These are phyloP conservation scores for Rynchops niger DNA, from an alignment of 2,113 vertebrate species.

Conservation along the genomic window DNA sequence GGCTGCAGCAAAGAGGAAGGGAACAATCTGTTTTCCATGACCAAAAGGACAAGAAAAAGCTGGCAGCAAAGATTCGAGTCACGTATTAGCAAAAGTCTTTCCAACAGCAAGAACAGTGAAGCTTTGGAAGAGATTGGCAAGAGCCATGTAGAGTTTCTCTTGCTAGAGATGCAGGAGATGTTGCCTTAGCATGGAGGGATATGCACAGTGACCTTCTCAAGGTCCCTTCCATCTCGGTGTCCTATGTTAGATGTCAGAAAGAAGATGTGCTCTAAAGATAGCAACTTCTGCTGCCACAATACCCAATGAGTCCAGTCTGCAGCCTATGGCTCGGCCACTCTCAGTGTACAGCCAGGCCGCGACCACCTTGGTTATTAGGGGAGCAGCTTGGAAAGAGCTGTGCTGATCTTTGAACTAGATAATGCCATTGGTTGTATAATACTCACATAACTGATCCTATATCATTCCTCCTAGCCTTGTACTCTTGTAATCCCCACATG, in stretches of 20 bases:
- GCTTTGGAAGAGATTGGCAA: background rate
- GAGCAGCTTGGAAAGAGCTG: background rate
- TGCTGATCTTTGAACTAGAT: background rate
- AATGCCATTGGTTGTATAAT: background rate
- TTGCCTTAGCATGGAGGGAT: background rate
- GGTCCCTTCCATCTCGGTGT: background rate
- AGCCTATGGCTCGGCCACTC: background rate
- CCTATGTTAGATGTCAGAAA: background rate
- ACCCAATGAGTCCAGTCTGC: background rate
- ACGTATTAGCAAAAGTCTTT: background rate
- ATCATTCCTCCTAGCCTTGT: background rate
- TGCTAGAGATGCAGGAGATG: background rate
- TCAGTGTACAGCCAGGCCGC: background rate
- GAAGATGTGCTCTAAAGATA: background rate
- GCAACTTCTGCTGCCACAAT: background rate
- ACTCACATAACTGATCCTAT: background rate
- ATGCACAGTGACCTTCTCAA: background rate
- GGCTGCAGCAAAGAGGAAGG: slow-evolving; percentile 2
- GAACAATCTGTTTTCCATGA: slow-evolving; percentile 19
- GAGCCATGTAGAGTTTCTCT: background rate
- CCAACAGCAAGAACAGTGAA: background rate
- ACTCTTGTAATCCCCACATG: accelerated
- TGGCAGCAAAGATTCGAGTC: background rate
- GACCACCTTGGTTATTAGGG: accelerated
- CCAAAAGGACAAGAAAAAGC: slow-evolving; percentile 17